Evolutionary conservation across 2,888 invertebrate species (phyloP), one percentile per base, ranked within the genome.

Genomic region (Xanthorhoe spadicearia): DNA sequence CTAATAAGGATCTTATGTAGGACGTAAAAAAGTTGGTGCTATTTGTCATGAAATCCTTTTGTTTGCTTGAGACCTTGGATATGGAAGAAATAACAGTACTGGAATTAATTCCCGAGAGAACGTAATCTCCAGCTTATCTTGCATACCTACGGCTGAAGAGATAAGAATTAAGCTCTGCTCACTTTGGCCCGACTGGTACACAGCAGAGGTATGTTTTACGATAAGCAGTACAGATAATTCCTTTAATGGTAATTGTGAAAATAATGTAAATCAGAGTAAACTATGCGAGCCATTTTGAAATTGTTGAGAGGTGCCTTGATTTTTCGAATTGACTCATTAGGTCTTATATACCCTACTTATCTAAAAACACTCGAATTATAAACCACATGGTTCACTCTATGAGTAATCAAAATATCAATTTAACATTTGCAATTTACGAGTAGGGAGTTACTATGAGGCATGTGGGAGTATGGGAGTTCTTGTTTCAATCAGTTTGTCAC

Each of bases 401-500:
- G 10, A 8, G 9, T 38, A 13, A 3, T 48, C 48, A 48, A 17
- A 48, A 56, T 15, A 28, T 28, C 46, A 15, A 28, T 23, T 38
- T 66, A 65, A 61, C 58, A 68, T 68, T 63, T 57, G 66, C 55
- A 32, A 56, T 53, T 62, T 49, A 58, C 61, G 43, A 67, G 64
- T 64, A 65, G 52, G 68, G 66, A 61, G 53, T 51, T 13, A 9
- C 52, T 51, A 49, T 19, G 13, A 10, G 15, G 7, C 19, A 54
- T 58, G 60, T 64, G 60, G 23, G 68, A 64, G 70, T 60, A 74
- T 75, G 74, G 76, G 77, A 69, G 77, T 74, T 74, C 74, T 70
- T 72, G 72, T 76, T 73, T 72, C 66, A 74, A 72, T 71, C 76
- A 73, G 64, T 56, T 72, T 69, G 72, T 70, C 70, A 74, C 71